A percentile compares a stretch with the other conserved stretches of the same genome.
phyloP scores from a whole-genome alignment of 2,797 vertebrate species.

The Macropodus opercularis region DNA sequence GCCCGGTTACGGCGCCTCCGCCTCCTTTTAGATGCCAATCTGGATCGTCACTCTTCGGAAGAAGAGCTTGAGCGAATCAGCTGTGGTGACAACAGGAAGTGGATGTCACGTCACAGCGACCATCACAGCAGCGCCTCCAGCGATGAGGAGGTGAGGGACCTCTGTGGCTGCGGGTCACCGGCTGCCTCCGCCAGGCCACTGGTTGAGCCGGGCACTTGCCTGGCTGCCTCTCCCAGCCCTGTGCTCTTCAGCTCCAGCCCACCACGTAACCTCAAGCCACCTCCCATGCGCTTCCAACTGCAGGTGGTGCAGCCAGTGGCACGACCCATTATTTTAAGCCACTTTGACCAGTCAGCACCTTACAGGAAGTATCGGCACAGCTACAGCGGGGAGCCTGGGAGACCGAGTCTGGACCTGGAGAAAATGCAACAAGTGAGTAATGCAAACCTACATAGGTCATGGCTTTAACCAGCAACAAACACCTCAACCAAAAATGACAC shows the following conservation, averaged over 20 bases:
- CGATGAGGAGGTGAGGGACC: slow-evolving; percentile 91
- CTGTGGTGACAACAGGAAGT: slow-evolving; percentile 86
- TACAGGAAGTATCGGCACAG: slow-evolving; percentile 88
- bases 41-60: slow-evolving; percentile 91
- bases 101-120: slow-evolving; percentile 82
- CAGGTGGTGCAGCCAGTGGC: slow-evolving; percentile 79
- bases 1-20: slow-evolving; percentile 83
- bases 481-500: neutral
- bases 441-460: neutral
- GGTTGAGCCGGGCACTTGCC: slow-evolving; percentile 67
- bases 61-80: slow-evolving; percentile 92
- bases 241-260: slow-evolving; percentile 92
- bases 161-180: slow-evolving; percentile 80
- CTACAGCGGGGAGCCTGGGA: slow-evolving; percentile 82
- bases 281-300: slow-evolving; percentile 75
- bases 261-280: slow-evolving; percentile 86
- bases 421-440: slow-evolving; percentile 93
- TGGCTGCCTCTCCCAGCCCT: slow-evolving; percentile 83
- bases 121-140: slow-evolving; percentile 88
- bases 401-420: slow-evolving; percentile 92
- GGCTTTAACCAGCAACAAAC: neutral
- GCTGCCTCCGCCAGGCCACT: slow-evolving; percentile 54
- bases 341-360: slow-evolving; percentile 88
- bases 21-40: slow-evolving; percentile 85
- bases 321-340: slow-evolving; percentile 85